Evolutionary conservation across 2,797 vertebrate genomes (phyloP), one percentile per base, ranked within the genome.

Genomic region (Myotis planiceps): DNA sequence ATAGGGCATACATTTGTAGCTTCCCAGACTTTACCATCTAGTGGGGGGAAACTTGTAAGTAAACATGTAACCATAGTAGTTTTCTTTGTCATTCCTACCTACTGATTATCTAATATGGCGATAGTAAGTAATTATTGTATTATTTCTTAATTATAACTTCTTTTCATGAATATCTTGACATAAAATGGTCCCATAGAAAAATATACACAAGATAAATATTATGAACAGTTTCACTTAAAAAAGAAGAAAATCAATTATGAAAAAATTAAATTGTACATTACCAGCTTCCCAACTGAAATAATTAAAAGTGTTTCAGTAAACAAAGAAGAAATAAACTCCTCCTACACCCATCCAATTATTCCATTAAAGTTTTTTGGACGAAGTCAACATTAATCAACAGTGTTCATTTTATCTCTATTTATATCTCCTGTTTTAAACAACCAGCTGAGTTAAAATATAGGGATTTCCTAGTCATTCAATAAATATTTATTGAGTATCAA

Each of bases 161-260:
- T 88, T 87, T 74, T 87, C 19, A 42, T 93, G 74, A 72, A 45
- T 75, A 90, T 51, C 63, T 37, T 94, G 60, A 71, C 92, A 69
- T 69, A 82, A 94, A 88, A 69, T 91, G 53, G 63, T 45, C 78
- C 47, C 74, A 80, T 14, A 90, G 27, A 34, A 74, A 92, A 74
- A 27, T 27, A 68, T 49, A 45, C 5, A 60, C 74, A 79, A 83
- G 69, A 66, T 1, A 81, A 91, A 81, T 76, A 32, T 89, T 53
- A 58, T 55, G 47, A 94, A 58, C n/a, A 63, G 6, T 37, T 63
- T 85, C 51, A 80, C 29, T 92, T 80, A 19, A 72, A 97, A 92
- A 84, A 37, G 19, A 84, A 78, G n/a, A 51, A 90, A 69, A 51
- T 68, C 18, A 76, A 60, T 86, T 72, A 90, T 66, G 85, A 72